Percentiles rank a stretch among this genome's conserved stretches.
Evolutionary conservation across 2,797 vertebrate species (phyloP).

Genomic region (Phylloscopus collybita): DNA sequence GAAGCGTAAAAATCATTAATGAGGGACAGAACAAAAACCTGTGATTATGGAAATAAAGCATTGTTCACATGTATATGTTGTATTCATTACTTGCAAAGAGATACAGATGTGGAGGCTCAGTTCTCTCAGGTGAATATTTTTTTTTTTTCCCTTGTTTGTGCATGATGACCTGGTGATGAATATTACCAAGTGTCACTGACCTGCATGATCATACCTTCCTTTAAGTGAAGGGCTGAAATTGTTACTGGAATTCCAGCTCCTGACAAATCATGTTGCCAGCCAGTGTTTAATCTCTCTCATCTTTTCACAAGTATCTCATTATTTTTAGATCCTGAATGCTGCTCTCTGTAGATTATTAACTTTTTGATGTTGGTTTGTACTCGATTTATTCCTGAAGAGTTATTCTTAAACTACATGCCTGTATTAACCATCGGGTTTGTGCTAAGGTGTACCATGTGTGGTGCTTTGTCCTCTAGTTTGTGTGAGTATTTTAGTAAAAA

Average conservation of each 20-base stretch:
- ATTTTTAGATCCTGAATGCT: not conserved
- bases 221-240: not conserved
- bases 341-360: not conserved
- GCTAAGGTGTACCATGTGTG: fast-evolving
- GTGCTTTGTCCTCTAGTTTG: not conserved
- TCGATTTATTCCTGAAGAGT: not conserved
- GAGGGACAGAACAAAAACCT: not conserved
- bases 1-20: not conserved
- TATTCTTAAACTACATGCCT: not conserved
- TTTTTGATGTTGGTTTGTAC: not conserved
- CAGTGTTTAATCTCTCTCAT: not conserved
- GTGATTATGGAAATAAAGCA: not conserved
- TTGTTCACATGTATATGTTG: not conserved
- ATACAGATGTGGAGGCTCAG: fast-evolving
- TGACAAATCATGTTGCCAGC: not conserved
- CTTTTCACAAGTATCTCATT: not conserved
- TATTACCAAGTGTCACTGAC: not conserved
- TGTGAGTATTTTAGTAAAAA: not conserved
- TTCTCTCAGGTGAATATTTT: not conserved
- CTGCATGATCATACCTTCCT: not conserved
- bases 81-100: not conserved
- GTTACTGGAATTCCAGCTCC: not conserved
- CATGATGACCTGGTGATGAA: not conserved
- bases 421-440: not conserved
- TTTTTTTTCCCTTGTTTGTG: not conserved